Evolutionary conservation across 2,113 vertebrate genomes (phyloP).

Genomic region (Semicossyphus pulcher): DNA sequence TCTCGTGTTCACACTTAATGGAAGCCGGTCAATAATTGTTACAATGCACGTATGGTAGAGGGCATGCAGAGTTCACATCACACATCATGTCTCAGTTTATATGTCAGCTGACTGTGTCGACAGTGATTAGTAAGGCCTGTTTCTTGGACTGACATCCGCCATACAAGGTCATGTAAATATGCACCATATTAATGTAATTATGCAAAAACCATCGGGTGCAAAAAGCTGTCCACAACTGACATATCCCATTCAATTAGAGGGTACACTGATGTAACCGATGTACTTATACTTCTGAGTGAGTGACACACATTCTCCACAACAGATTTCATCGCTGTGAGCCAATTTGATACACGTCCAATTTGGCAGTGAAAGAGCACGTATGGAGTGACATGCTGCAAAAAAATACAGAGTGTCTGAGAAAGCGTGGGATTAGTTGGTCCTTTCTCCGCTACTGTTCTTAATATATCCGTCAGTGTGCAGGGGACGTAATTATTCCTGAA

Average conservation of each 20-base stretch:
- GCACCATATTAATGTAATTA: constrained; percentile 79
- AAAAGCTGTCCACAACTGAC: constrained; percentile 69
- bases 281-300: constrained; percentile 57
- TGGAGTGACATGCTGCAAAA: constrained; percentile 51
- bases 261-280: constrained; percentile 60
- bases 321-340: constrained; percentile 67
- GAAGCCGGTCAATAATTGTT: constrained; percentile 44
- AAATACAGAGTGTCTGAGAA: constrained; percentile 47
- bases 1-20: constrained; percentile 49
- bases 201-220: constrained; percentile 66
- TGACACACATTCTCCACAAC: constrained; percentile 66
- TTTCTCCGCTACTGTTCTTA: constrained; percentile 64
- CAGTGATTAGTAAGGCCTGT: constrained; percentile 69
- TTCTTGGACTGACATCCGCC: constrained; percentile 43
- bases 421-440: constrained; percentile 49
- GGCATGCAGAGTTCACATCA: constrained; percentile 35
- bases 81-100: constrained; percentile 46
- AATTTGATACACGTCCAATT: constrained; percentile 73
- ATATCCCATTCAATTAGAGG: constrained; percentile 75
- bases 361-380: constrained; percentile 42
- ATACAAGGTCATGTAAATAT: constrained; percentile 76
- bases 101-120: constrained; percentile 67
- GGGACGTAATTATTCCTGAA: constrained; percentile 70
- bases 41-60: constrained; percentile 1
- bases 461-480: constrained; percentile 71